These are phyloP conservation scores for Centropyge bicolor DNA, from an alignment of 2,797 vertebrate species.

Conservation along the genomic window DNA sequence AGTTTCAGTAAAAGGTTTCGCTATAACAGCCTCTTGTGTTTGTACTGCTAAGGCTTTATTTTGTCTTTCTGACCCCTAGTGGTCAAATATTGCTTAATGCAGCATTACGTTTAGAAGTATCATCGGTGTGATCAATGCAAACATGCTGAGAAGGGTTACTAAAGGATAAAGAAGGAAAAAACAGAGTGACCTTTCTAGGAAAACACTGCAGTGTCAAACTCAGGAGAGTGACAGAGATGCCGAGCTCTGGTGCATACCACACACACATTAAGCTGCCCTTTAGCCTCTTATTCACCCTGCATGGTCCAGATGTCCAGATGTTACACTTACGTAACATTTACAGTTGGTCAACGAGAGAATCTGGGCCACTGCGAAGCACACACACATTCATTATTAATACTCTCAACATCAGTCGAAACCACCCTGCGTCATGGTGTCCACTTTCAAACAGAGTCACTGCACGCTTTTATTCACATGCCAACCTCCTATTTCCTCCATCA, in stretches of 20 bases:
- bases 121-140: not conserved
- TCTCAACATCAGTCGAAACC: constrained; percentile 15
- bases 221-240: not conserved
- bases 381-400: constrained; percentile 9
- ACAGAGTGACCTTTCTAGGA: not conserved
- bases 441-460: no score
- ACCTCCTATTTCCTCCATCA: not conserved
- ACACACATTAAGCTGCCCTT: constrained; percentile 9
- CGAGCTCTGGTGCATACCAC: no score
- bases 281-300: not conserved
- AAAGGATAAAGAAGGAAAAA: not conserved
- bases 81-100: not conserved
- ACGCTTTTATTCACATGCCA: not conserved
- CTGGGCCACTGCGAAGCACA: constrained; percentile 17
- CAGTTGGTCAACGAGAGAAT: constrained; percentile 35
- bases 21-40: not conserved
- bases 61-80: not conserved
- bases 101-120: not conserved
- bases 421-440: not conserved
- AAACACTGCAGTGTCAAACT: constrained; percentile 3
- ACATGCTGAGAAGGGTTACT: not conserved
- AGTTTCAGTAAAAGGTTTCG: not conserved
- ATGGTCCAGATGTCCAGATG: constrained; percentile 46
- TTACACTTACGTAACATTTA: constrained; percentile 43
- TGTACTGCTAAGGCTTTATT: not conserved